A percentile compares a stretch with the other conserved stretches of the same genome.
These are phyloP conservation scores for Imbricaverruca yamaguchii DNA, from an alignment of 2,888 invertebrate species.

Conservation along the genomic window DNA sequence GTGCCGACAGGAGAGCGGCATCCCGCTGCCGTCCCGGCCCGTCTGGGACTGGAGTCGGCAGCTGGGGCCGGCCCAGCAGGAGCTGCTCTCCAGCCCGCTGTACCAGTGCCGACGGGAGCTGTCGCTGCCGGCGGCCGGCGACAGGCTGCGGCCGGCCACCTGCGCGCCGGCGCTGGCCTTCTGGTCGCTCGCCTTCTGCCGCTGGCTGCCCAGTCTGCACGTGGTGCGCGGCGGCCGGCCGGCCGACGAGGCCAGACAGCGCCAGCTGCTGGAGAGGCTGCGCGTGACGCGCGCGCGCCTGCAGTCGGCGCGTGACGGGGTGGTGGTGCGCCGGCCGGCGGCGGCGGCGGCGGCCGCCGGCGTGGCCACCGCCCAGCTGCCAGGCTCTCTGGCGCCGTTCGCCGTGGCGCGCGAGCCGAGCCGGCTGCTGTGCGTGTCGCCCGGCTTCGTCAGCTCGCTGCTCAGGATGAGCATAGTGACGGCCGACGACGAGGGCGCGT, in stretches of 20 bases:
- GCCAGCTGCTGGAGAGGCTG: not conserved
- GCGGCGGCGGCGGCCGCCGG: not conserved
- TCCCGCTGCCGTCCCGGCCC: conserved; percentile 57
- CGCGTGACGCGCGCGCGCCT: not conserved
- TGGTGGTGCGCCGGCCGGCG: not conserved
- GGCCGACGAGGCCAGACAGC: not conserved
- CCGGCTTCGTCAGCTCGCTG: not conserved
- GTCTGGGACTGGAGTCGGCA: conserved; percentile 90
- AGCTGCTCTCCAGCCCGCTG: conserved; percentile 76
- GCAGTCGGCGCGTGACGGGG: not conserved
- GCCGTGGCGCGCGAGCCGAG: not conserved
- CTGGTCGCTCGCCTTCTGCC: not conserved
- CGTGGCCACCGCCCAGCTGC: not conserved
- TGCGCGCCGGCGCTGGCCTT: not conserved
- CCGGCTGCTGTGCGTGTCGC: not conserved
- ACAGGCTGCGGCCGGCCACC: not conserved
- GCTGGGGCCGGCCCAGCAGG: conserved; percentile 69
- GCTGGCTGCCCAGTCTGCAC: not conserved
- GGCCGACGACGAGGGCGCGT: not conserved
- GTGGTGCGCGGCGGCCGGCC: not conserved
- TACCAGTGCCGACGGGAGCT: conserved; percentile 42
- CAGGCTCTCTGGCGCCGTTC: conserved; percentile 1
- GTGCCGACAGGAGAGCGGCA: conserved; percentile 31
- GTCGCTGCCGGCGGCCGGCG: not conserved
- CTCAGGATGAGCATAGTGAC: not conserved